A percentile compares a stretch with the other conserved stretches of the same genome.
Conservation (phyloP, 1,140 invertebrate genomes). For the Arion vulgaris region DNA sequence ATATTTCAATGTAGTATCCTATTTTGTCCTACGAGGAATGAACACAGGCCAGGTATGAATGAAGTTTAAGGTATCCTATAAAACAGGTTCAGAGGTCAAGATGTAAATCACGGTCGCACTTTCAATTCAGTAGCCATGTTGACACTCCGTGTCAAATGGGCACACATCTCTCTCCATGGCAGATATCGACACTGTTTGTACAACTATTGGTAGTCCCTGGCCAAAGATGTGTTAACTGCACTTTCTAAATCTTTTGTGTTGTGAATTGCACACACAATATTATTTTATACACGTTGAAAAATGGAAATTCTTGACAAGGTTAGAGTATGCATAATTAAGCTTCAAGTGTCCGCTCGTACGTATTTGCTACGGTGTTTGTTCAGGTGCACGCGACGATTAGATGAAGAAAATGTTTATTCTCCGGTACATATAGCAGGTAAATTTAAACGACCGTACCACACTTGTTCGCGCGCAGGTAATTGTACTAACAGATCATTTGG, state of each 20-base stretch:
- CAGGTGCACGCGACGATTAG: conserved; percentile 3
- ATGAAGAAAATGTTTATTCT: too few species aligned
- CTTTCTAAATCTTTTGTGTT: neutral
- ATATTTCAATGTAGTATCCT: too few species aligned
- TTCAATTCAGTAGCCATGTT: neutral
- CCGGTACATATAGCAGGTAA: too few species aligned
- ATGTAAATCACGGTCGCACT: neutral
- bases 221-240: neutral
- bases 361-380: neutral
- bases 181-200: neutral
- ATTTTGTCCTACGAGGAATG: too few species aligned
- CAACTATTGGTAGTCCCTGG: neutral
- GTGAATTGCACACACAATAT: neutral
- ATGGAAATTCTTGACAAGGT: neutral
- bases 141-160: conserved; percentile 3
- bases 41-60: neutral
- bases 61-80: neutral
- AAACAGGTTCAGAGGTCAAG: neutral
- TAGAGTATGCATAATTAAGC: neutral
- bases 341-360: neutral
- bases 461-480: too few species aligned
- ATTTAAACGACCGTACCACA: too few species aligned
- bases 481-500: too few species aligned
- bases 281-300: neutral
- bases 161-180: neutral